These are phyloP conservation scores for Drosophila pseudoobscura DNA, from an alignment of 1,140 invertebrate genomes.

Conservation along the genomic window DNA sequence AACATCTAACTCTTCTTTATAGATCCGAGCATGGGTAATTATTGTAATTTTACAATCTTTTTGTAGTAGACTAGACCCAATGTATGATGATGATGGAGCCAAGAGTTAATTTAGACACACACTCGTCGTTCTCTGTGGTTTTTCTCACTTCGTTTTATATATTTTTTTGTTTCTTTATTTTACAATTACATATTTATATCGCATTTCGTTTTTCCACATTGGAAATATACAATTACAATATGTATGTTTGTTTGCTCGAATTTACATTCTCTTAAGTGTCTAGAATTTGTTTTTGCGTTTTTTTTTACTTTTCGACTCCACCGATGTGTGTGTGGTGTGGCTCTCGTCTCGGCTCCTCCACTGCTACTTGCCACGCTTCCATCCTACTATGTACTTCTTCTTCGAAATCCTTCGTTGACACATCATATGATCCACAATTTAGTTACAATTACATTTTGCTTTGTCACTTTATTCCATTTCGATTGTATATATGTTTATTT, in stretches of 20 bases:
- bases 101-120: background rate
- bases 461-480: constrained; percentile 59
- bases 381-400: constrained; percentile 24
- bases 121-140: background rate
- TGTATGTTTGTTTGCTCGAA: constrained; percentile 57
- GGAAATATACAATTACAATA: constrained; percentile 62
- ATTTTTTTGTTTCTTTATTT: constrained; percentile 81
- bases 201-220: constrained; percentile 57
- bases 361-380: constrained; percentile 31
- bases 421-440: constrained; percentile 28
- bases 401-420: constrained; percentile 50
- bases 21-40: too few relatives aligned
- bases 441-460: constrained; percentile 65
- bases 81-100: too few relatives aligned
- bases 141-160: constrained; percentile 68
- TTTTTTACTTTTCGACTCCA: constrained; percentile 57
- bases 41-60: too few relatives aligned
- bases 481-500: constrained; percentile 35
- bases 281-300: constrained; percentile 67
- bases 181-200: constrained; percentile 80
- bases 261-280: constrained; percentile 72
- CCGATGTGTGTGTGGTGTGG: too few relatives aligned
- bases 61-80: background rate
- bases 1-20: too few relatives aligned
- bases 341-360: background rate